Base-by-base conservation (phyloP, 2,797 vertebrate genomes). In the Gymnoscopelus microlampas region DNA sequence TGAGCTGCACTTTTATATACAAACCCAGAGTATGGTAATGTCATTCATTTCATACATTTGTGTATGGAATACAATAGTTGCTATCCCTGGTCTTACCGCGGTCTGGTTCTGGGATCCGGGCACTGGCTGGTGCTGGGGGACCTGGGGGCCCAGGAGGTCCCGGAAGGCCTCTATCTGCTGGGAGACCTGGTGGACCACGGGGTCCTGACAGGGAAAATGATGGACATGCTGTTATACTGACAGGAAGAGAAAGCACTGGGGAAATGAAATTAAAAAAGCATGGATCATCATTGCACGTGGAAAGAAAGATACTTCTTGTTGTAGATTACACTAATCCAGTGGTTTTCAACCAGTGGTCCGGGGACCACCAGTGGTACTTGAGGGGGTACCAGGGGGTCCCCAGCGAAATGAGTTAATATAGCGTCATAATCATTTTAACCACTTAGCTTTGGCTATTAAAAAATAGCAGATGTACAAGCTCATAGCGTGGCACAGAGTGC, bases 111-210 rank as follows among this genome's bases (percentile, higher is more conserved):
- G 91, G 85, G 66, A 92, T 89, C 11, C 5, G 78, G 63, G 91
- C 55, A 23, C 93, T 94, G 54, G 89, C 80, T 4, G 93, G 90
- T 0, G 87, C 87, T 39, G 91, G 90, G 1, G 90, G 91, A 0
- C 93, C 94, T 0, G 95, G 94, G 5, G 93, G 94, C 0, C 96
- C 96, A 0, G 95, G 96, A n/a, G 94, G 94, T 0, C 95, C 96
- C 0, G 95, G 94, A 4, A 85, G 95, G 0, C 95, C 95, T 0
- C 89, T 95, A 67, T 96, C 95, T 83, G 96, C 96, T 0, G 95
- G 95, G 57, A 88, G 59, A 0, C 94, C 94, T 68, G 85, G 85
- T 47, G 93, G 93, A 68, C 93, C 94, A 60, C 85, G 91, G 3
- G 91, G 92, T 3, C 93, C 93, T 93, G 65, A 66, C 35, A 65